A percentile compares a stretch with the other conserved stretches of the same genome.
These are phyloP conservation scores for Bubo blakistoni DNA, from an alignment of 2,113 vertebrate species.

Conservation along the genomic window DNA sequence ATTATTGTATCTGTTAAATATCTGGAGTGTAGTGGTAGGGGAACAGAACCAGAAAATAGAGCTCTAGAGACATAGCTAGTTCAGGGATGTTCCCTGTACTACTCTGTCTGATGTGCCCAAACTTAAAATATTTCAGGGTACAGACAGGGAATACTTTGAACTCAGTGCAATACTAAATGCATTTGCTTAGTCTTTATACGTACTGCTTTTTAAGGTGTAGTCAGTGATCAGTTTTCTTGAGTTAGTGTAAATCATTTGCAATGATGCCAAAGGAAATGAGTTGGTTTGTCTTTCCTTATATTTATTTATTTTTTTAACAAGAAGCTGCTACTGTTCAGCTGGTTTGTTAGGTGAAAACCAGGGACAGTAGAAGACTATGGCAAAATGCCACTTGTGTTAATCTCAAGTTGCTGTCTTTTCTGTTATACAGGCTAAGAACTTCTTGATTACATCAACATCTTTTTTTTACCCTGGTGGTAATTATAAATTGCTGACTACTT, in stretches of 20 bases:
- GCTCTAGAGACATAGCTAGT: neutral
- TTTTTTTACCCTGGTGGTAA: conserved; percentile 63
- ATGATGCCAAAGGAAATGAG: conserved; percentile 79
- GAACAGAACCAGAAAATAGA: neutral
- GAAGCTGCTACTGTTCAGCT: conserved; percentile 44
- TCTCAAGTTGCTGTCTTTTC: conserved; percentile 46
- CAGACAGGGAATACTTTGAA: conserved; percentile 30
- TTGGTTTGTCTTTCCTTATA: conserved; percentile 55
- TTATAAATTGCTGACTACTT: conserved; percentile 30
- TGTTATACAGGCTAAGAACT: conserved; percentile 33
- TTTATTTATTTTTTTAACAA: conserved; percentile 61
- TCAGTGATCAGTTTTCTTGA: conserved; percentile 49
- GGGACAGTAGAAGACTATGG: neutral
- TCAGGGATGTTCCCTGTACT: neutral
- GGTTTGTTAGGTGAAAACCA: conserved; percentile 40
- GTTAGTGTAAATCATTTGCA: conserved; percentile 68
- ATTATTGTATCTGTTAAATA: conserved; percentile 50
- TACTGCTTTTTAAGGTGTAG: conserved; percentile 57
- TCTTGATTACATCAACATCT: neutral
- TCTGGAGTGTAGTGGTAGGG: conserved; percentile 16
- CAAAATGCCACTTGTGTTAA: conserved; percentile 41
- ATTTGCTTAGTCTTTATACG: conserved; percentile 38
- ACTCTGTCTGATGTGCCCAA: neutral
- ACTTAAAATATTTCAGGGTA: conserved; percentile 13
- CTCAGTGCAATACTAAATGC: conserved; percentile 64